Evolutionary conservation across 2,797 vertebrate species (phyloP), one percentile per base, ranked within the genome.

Genomic region (Poecilia picta): DNA sequence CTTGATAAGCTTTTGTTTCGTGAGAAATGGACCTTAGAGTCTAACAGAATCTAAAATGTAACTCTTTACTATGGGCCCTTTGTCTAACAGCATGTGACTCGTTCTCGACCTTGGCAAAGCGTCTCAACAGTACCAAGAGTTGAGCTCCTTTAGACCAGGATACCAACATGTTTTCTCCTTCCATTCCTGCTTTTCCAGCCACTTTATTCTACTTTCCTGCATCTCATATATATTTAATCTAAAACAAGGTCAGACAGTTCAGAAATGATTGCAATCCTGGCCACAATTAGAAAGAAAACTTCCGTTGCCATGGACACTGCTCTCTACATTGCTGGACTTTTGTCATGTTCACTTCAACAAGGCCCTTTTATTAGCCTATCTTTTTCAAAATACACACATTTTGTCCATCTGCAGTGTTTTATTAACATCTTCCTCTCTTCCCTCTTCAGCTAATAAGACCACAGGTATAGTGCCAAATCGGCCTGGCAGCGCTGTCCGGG

Each of bases 401-500:
- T 76, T 36, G 55, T 23, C 36, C 20, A 28, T 79, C 45, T 20
- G 1, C 43, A 15, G 31, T 39, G 16, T 47, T 75, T 66, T 10
- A 47, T 25, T 45, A 5, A n/a, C 43, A 64, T 47, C 2, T 49
- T 68, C 39, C 13, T 55, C 20, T 15, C 77, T 5, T 59, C 31
- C 6, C 64, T 25, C 71, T 73, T 64, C 84, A 96, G 95, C 93
- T 84, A 94, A 93, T 74, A 97, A 87, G 96, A 85, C 88, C 1
- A 73, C 74, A 18, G 94, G 92, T 41, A 28, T 36, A 1, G 94
- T 91, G 86, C 86, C 97, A 47, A 93, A 93, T 72, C 97, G 97
- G 3, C 96, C 98, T 0, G 95, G 98, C 0, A 95, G 96, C 0
- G 93, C 98, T 57, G 97, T 99, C n/a, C 97, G 98, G 0, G 97